These are phyloP conservation scores for Aplysina aerophoba DNA, from an alignment of 37 sponge, comb jelly and placozoan species.

Conservation along the genomic window DNA sequence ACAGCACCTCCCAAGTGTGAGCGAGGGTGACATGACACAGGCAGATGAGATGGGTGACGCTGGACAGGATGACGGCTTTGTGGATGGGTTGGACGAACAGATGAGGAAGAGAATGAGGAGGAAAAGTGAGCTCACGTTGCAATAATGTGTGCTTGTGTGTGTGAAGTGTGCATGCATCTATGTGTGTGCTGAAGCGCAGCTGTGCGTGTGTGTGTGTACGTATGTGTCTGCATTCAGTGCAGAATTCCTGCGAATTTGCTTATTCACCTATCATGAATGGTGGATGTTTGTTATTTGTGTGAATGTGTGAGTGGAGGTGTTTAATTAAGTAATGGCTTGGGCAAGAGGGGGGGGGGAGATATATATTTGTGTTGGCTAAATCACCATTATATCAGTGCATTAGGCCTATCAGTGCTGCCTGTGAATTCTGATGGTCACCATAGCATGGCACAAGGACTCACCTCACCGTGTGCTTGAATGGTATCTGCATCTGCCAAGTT, in stretches of 20 bases:
- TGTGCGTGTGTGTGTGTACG: too few relatives aligned
- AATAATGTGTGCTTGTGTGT: not conserved
- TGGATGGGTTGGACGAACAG: slow-evolving; percentile 42
- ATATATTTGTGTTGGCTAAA: too few relatives aligned
- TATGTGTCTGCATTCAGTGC: too few relatives aligned
- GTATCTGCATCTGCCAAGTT: too few relatives aligned
- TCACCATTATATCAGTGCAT: too few relatives aligned
- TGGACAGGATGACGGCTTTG: slow-evolving; percentile 73
- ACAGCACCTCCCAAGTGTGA: slow-evolving; percentile 45
- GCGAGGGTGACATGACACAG: slow-evolving; percentile 80
- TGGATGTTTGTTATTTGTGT: not conserved
- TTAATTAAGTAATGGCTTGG: too few relatives aligned
- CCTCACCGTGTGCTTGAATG: too few relatives aligned
- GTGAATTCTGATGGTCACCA: too few relatives aligned
- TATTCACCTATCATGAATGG: not conserved
- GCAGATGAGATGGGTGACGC: slow-evolving; percentile 85
- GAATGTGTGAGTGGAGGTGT: too few relatives aligned
- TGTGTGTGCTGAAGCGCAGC: not conserved
- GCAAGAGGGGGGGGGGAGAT: too few relatives aligned
- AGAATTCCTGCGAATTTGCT: not conserved
- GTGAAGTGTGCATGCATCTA: not conserved
- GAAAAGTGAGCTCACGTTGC: slow-evolving; percentile 16
- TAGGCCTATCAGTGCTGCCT: too few relatives aligned
- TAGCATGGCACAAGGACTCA: too few relatives aligned
- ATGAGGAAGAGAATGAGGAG: slow-evolving; percentile 47